Conservation (phyloP, 1,140 invertebrate species). For the Homarus americanus region DNA sequence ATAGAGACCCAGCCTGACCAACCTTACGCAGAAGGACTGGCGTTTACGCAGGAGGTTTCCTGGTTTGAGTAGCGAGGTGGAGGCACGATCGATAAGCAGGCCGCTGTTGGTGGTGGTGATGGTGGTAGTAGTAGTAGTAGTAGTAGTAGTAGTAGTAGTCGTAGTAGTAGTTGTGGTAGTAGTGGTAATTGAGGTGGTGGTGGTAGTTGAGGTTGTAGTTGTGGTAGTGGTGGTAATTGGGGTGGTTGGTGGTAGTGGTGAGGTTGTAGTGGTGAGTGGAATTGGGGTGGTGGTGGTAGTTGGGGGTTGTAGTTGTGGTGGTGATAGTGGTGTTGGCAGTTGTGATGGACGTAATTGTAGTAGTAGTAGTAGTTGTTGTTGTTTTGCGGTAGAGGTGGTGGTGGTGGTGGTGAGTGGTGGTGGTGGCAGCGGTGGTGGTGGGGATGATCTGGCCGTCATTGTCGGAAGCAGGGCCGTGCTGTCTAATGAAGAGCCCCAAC, state of each 20-base stretch:
- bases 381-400: neutral
- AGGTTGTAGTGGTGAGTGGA: neutral
- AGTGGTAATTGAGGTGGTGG: neutral
- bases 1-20: neutral
- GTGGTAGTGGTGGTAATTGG: neutral
- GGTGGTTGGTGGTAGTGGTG: neutral
- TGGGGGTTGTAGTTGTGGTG: neutral
- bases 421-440: neutral
- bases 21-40: neutral
- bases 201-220: neutral
- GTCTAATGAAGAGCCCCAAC: constrained; percentile 14
- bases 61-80: constrained; percentile 2
- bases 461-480: neutral
- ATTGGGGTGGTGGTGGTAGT: neutral
- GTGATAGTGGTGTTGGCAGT: neutral
- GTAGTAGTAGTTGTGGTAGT: neutral
- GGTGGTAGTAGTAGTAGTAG: neutral
- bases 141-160: neutral
- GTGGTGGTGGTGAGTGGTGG: neutral
- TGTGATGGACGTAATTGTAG: neutral
- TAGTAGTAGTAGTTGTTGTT: neutral
- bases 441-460: neutral
- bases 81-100: neutral
- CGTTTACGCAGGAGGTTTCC: neutral
- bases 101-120: neutral